Evolutionary conservation across 2,888 invertebrate species (phyloP).

Genomic region (Phragmatobia fuliginosa): DNA sequence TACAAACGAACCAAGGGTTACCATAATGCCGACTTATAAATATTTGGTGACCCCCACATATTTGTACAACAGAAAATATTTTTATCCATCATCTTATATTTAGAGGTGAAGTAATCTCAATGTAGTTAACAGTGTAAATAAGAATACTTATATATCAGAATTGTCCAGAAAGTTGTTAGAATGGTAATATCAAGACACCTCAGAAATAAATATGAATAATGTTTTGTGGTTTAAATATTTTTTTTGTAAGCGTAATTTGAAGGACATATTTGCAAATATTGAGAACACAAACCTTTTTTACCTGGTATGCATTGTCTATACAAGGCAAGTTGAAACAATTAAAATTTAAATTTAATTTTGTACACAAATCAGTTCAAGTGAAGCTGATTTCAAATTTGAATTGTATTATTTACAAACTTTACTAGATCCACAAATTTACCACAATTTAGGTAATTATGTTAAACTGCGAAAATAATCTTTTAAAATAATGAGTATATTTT

Average conservation of each 20-base stretch:
- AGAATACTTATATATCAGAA: not conserved
- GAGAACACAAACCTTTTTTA: too few species aligned
- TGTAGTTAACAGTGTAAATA: not conserved
- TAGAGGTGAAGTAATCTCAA: not conserved
- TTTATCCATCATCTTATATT: not conserved
- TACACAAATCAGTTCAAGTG: not conserved
- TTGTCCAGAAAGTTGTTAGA: not conserved
- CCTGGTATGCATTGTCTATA: too few species aligned
- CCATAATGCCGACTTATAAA: not conserved
- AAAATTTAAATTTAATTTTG: not conserved
- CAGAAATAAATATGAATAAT: not conserved
- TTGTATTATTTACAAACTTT: not conserved
- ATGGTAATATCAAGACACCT: not conserved
- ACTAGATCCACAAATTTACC: not conserved
- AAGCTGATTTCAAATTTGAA: not conserved
- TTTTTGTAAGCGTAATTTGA: not conserved
- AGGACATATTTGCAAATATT: not conserved
- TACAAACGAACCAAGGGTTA: slow-evolving; percentile 9
- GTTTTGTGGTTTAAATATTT: not conserved
- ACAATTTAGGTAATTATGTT: not conserved
- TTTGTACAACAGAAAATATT: slow-evolving; percentile 4
- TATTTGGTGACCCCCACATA: not conserved
- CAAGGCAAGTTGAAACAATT: too few species aligned
- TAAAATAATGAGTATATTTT: too few species aligned
- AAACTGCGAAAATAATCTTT: too few species aligned